These are phyloP conservation scores for Drosophila conformis DNA, from an alignment of 2,888 invertebrate genomes.

Conservation along the genomic window DNA sequence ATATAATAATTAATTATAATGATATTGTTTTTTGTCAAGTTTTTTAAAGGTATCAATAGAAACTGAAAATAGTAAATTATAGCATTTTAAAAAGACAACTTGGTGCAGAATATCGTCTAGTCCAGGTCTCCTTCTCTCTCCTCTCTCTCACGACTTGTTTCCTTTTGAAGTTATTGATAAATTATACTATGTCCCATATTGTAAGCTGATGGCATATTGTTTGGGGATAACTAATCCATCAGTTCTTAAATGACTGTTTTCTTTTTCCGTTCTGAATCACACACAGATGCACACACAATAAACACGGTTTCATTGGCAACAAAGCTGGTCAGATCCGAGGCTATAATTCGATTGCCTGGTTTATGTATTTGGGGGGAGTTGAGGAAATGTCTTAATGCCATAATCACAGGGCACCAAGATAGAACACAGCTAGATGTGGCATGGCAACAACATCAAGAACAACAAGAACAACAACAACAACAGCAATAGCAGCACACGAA, in stretches of 20 bases:
- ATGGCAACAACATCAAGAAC: slow-evolving; percentile 53
- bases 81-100: not conserved
- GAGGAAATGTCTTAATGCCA: slow-evolving; percentile 60
- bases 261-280: not conserved
- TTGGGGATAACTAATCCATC: slow-evolving; percentile 14
- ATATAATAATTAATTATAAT: not conserved
- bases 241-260: slow-evolving; percentile 18
- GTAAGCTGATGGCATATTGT: slow-evolving; percentile 20
- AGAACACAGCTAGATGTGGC: slow-evolving; percentile 52
- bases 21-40: not conserved
- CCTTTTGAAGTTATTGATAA: slow-evolving; percentile 1
- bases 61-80: no score
- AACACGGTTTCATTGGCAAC: slow-evolving; percentile 34
- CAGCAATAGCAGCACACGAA: slow-evolving; percentile 17
- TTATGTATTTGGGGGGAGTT: slow-evolving; percentile 8
- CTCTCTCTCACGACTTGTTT: not conserved
- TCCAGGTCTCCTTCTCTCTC: no score
- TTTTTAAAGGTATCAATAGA: not conserved
- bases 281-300: slow-evolving; percentile 6
- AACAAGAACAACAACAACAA: slow-evolving; percentile 18
- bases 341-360: slow-evolving; percentile 70
- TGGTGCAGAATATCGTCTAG: not conserved
- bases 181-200: slow-evolving; percentile 7
- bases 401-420: slow-evolving; percentile 57
- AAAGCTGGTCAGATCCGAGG: slow-evolving; percentile 30